Conservation (phyloP, 2,113 vertebrate species). For the Silurus meridionalis region DNA sequence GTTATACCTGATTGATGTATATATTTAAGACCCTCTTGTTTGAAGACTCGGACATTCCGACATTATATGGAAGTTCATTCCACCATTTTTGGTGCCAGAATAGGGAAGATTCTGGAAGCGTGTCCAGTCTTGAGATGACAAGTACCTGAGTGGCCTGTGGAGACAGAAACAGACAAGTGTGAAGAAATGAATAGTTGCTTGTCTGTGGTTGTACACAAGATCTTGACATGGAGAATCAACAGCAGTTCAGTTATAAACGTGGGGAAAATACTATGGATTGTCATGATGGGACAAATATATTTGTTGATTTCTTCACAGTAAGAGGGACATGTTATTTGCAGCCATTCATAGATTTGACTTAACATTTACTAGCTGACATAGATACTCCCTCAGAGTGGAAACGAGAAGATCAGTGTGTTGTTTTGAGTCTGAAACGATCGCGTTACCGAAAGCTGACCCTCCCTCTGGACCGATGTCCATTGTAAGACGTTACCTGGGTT, state of each 20-base stretch:
- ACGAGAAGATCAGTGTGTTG: background rate
- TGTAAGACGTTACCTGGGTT: background rate
- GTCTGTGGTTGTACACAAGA: too few relatives aligned
- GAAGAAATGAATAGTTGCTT: too few relatives aligned
- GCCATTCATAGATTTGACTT: background rate
- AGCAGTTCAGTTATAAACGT: background rate
- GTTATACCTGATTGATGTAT: too few relatives aligned
- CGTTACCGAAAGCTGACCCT: slow-evolving; percentile 50
- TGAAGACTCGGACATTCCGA: too few relatives aligned
- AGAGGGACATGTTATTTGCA: background rate
- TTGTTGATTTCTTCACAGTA: background rate
- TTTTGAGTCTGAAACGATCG: slow-evolving; percentile 33
- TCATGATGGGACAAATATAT: background rate
- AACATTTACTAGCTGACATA: background rate
- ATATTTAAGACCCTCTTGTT: too few relatives aligned
- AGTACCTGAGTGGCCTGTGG: too few relatives aligned
- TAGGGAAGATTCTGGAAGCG: too few relatives aligned
- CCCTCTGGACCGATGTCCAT: slow-evolving; percentile 13
- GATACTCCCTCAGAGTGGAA: slow-evolving; percentile 19
- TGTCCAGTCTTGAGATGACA: too few relatives aligned
- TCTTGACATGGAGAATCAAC: too few relatives aligned
- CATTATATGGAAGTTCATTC: too few relatives aligned
- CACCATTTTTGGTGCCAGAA: too few relatives aligned
- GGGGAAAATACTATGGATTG: background rate
- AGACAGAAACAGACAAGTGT: too few relatives aligned